Percentiles rank a stretch among this genome's conserved stretches.
Conservation (phyloP, 2,797 vertebrate species). For the Falco concolor region DNA sequence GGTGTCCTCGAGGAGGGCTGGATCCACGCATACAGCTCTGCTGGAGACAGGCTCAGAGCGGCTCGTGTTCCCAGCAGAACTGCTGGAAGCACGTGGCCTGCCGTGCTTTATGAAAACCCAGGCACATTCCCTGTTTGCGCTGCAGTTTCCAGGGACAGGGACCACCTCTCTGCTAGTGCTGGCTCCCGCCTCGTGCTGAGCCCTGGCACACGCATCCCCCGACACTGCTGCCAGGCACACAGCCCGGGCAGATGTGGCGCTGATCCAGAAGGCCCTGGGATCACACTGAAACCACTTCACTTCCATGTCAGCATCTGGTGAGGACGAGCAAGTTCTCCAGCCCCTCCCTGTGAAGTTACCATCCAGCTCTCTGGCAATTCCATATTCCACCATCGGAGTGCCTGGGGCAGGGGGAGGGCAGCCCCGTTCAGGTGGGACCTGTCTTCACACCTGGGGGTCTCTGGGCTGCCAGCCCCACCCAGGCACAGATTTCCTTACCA, state of each 20-base stretch:
- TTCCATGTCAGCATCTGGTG: neutral
- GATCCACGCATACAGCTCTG: accelerated
- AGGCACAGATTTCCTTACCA: neutral
- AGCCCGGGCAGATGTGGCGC: neutral
- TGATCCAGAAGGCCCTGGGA: neutral
- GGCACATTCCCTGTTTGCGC: too few relatives aligned
- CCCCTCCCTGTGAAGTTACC: too few relatives aligned
- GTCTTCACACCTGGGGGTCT: neutral
- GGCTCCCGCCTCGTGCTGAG: neutral
- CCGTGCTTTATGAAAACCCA: neutral
- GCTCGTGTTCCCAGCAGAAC: too few relatives aligned
- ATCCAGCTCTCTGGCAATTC: too few relatives aligned
- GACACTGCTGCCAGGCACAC: neutral
- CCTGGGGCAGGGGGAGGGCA: neutral
- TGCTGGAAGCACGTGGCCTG: too few relatives aligned
- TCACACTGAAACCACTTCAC: neutral
- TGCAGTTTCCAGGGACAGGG: neutral
- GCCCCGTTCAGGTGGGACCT: neutral
- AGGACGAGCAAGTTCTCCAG: neutral
- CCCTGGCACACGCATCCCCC: neutral
- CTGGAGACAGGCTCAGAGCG: too few relatives aligned
- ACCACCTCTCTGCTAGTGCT: too few relatives aligned
- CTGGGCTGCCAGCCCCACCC: neutral
- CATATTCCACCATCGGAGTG: neutral
- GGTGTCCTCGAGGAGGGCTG: too few relatives aligned